These are phyloP conservation scores for Sinocyclocheilus maitianheensis DNA, from an alignment of 2,113 vertebrate species.

Conservation along the genomic window DNA sequence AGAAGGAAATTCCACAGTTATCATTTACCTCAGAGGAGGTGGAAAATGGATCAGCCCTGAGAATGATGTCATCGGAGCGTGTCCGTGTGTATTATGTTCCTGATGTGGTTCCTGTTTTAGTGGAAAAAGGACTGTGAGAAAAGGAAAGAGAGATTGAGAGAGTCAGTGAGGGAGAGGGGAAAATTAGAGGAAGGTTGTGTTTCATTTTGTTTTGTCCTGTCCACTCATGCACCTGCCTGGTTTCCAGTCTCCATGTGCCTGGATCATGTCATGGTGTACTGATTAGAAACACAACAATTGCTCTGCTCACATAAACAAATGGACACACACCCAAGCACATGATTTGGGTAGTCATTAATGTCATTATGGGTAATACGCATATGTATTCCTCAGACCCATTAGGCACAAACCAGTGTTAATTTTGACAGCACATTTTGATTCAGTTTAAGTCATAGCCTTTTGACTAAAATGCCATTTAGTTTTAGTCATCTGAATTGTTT, in stretches of 20 bases:
- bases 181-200: constrained; percentile 31
- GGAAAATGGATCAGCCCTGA: constrained; percentile 45
- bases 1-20: constrained; percentile 11
- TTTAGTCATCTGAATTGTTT: too few relatives aligned
- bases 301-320: background rate
- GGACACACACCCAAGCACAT: background rate
- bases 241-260: background rate
- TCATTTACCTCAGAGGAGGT: constrained; percentile 42
- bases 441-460: too few relatives aligned
- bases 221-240: constrained; percentile 19
- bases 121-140: constrained; percentile 44
- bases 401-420: too few relatives aligned
- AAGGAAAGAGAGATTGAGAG: constrained; percentile 9
- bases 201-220: background rate
- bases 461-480: too few relatives aligned
- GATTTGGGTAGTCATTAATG: background rate
- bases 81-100: constrained; percentile 43
- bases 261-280: constrained; percentile 16
- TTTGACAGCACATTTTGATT: too few relatives aligned
- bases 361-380: too few relatives aligned
- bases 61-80: constrained; percentile 45
- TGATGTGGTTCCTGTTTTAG: constrained; percentile 51
- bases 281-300: constrained; percentile 14
- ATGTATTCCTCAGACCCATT: too few relatives aligned
- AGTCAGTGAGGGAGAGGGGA: constrained; percentile 17